Conservation (phyloP, 2,797 vertebrate species). For the Acanthopagrus latus region DNA sequence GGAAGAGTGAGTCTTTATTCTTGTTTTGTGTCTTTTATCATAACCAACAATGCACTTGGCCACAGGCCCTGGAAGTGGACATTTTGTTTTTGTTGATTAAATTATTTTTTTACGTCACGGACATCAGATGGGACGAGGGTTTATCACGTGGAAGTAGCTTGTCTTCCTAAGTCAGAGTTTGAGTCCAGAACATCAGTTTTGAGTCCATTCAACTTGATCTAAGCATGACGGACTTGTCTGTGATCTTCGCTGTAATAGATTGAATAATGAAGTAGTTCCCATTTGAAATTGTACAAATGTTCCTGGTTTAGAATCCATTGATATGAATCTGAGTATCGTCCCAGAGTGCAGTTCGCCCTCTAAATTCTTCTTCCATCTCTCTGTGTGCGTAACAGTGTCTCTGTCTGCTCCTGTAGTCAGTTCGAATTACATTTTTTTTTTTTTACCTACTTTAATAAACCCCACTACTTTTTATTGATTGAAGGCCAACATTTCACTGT, state of each 20-base stretch:
- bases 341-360: not conserved
- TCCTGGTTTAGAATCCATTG: not conserved
- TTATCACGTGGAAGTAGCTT: not conserved
- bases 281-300: not conserved
- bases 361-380: not conserved
- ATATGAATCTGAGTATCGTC: not conserved
- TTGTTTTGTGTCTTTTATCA: not conserved
- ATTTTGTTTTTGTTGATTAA: not conserved
- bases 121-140: not conserved
- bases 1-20: constrained; percentile 74
- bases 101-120: not conserved
- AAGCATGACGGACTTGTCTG: not conserved
- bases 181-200: not conserved
- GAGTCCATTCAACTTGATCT: not conserved
- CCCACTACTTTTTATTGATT: constrained; percentile 4
- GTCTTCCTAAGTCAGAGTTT: not conserved
- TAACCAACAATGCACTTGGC: not conserved
- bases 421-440: not conserved
- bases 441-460: not conserved
- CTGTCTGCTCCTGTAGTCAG: not conserved
- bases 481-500: constrained; percentile 4
- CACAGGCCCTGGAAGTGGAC: not conserved
- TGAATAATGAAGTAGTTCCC: not conserved
- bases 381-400: not conserved
- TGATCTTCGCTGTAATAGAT: not conserved